phyloP scores from a whole-genome alignment of 2,113 vertebrate species.

The Tinamus guttatus region DNA sequence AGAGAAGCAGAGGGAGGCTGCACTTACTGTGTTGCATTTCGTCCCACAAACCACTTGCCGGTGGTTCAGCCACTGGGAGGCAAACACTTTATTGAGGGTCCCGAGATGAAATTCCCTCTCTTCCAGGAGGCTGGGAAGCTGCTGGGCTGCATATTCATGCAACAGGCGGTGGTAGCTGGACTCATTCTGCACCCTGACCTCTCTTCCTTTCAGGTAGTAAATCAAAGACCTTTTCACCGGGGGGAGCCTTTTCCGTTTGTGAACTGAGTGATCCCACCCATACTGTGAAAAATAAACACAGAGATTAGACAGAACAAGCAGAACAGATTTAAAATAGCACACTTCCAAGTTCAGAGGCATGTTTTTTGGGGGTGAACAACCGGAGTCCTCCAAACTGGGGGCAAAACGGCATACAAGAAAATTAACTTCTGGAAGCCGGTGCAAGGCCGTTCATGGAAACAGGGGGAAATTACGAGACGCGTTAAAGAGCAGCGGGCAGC shows the following conservation, averaged over 20 bases:
- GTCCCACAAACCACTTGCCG: conserved; percentile 97
- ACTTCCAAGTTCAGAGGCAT: neutral
- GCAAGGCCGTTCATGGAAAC: neutral
- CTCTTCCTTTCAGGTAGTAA: conserved; percentile 90
- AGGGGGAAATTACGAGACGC: accelerated
- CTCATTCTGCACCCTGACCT: conserved; percentile 90
- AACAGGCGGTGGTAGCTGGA: conserved; percentile 85
- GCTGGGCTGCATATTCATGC: conserved; percentile 89
- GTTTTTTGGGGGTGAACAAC: neutral
- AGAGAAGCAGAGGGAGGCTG: neutral
- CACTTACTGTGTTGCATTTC: conserved; percentile 97
- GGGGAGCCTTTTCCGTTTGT: conserved; percentile 84
- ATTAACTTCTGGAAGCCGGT: neutral
- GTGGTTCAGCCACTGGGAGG: conserved; percentile 98
- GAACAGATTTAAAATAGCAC: neutral
- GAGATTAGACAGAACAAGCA: neutral
- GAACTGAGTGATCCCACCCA: conserved; percentile 76
- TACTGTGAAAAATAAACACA: conserved; percentile 55
- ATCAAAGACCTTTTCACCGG: conserved; percentile 89
- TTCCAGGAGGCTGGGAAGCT: conserved; percentile 90
- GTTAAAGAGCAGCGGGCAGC: neutral
- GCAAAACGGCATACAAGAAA: accelerated
- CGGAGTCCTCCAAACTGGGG: neutral
- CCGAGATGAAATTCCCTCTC: conserved; percentile 95
- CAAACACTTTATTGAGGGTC: conserved; percentile 97